Evolutionary conservation across 2,888 invertebrate genomes (phyloP), one percentile per base, ranked within the genome.

Genomic region (Congeria kusceri): DNA sequence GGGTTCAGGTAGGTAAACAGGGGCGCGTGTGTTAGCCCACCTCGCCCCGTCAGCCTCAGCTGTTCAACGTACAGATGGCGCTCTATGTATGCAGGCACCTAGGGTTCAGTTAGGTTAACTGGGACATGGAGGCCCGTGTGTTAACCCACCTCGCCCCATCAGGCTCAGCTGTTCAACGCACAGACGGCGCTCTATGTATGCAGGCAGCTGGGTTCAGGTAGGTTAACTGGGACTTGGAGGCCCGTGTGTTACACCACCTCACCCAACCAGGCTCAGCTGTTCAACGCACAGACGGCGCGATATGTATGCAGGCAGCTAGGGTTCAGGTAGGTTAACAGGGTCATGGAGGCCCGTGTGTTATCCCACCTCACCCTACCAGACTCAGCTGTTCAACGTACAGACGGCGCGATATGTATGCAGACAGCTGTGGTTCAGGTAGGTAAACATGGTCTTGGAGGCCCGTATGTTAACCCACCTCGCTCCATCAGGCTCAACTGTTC

Each of bases 271-370:
- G 23, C 66, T 9, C 13, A 20, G 3, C 13, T 56, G 15, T 77
- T 77, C 44, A 46, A 56, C 4, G n/a, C 77, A 3, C 25, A 63
- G 46, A 56, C 66, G n/a, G 77, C 74, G 2, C 63, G 53, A 5
- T 25, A 64, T 57, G 65, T 77, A 3, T 81, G 81, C 28, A 27
- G 32, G 32, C 15, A 56, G 15, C 46, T 81, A 1, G 71, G 75
- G 9, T 81, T 63, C 61, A 77, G 74, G 81, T 81, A 49, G 56
- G 32, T 20, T n/a, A n/a, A n/a, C n/a, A 13, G 47, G 59, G 20
- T 61, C 64, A 18, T 77, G 81, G 81, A 46, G 81, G 25, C 77
- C 77, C 15, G 81, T 81, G 25, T 81, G 81, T 49, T 81, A 63
- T 62, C 77, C 81, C 3, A 20, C 49, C 2, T 20, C 25, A 28